Evolutionary conservation across 2,888 invertebrate species (phyloP).

Genomic region (Corythucha ciliata): DNA sequence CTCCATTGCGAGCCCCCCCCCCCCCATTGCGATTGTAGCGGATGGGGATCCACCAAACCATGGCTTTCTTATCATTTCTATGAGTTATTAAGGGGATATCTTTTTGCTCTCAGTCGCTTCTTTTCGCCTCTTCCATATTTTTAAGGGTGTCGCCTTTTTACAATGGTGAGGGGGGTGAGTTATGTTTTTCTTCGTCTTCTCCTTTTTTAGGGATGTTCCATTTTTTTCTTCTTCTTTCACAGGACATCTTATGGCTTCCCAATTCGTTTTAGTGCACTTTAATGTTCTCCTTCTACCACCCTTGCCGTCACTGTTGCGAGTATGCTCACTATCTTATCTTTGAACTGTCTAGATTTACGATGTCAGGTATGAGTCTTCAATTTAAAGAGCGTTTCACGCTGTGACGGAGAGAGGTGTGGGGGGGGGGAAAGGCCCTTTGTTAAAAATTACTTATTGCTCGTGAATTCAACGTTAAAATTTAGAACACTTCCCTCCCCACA

Average conservation of each 20-base stretch:
- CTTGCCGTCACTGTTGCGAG: background rate
- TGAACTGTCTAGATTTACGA: background rate
- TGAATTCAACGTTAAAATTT: too few species aligned
- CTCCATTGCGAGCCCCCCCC: constrained; percentile 6
- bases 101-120: constrained; percentile 10
- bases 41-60: too few species aligned
- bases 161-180: background rate
- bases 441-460: too few species aligned
- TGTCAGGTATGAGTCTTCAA: too few species aligned
- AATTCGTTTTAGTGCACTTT: constrained; percentile 27
- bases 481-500: too few species aligned
- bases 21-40: too few species aligned
- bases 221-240: constrained; percentile 10
- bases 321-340: background rate
- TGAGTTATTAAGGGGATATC: constrained; percentile 25
- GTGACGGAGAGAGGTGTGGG: too few species aligned
- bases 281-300: constrained; percentile 9
- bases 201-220: background rate
- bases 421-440: too few species aligned
- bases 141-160: background rate
- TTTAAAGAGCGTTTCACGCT: too few species aligned
- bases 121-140: background rate
- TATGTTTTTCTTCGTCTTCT: constrained; percentile 7
- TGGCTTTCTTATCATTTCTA: constrained; percentile 5
- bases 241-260: constrained; percentile 26